Conservation (phyloP, 1,140 invertebrate species). For the Ceratosolen solmsi region DNA sequence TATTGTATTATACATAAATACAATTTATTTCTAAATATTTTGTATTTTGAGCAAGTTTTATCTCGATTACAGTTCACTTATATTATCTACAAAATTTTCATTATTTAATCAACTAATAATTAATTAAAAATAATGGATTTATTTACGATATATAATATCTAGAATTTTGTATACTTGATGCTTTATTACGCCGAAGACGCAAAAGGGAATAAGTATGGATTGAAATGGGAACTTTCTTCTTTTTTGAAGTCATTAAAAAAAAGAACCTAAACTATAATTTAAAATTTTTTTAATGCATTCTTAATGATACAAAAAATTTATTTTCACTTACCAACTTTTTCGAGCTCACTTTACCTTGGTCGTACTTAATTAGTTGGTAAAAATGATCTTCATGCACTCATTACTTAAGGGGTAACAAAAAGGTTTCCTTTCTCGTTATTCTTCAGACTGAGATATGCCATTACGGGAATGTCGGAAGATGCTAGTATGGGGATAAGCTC, state of each 20-base stretch:
- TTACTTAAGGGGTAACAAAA: constrained; percentile 22
- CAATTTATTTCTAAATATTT: no score
- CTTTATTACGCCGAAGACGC: no score
- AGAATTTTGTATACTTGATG: no score
- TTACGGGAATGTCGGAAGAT: constrained; percentile 22
- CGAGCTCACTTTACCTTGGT: background rate
- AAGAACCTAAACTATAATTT: background rate
- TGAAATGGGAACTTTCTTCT: background rate
- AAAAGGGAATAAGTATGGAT: background rate
- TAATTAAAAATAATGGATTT: no score
- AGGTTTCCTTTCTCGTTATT: constrained; percentile 17
- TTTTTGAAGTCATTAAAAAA: background rate
- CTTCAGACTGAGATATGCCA: constrained; percentile 13
- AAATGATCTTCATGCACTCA: constrained; percentile 13
- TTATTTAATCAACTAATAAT: no score
- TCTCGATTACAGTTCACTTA: no score
- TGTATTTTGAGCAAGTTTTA: no score
- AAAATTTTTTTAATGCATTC: constrained; percentile 1
- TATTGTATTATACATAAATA: no score
- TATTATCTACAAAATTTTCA: no score
- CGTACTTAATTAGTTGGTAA: constrained; percentile 23
- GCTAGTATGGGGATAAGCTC: constrained; percentile 15
- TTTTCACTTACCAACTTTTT: constrained; percentile 10
- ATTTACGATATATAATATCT: no score
- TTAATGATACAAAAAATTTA: constrained; percentile 10